Conservation (phyloP, 2,797 vertebrate species). For the Sitta carolinensis region DNA sequence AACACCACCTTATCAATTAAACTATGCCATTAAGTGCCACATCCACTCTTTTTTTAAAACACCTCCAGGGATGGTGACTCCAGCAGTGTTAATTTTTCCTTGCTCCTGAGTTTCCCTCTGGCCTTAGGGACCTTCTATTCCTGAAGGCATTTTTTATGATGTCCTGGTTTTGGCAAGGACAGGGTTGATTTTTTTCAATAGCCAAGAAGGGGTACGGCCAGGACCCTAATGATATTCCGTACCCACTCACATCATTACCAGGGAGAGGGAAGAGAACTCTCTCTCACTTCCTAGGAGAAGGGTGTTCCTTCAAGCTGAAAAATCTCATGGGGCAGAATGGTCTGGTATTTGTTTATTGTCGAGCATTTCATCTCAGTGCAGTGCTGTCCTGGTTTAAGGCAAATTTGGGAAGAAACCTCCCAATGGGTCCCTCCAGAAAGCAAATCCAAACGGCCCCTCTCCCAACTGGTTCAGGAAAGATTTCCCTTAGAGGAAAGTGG, state of each 20-base stretch:
- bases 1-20: background rate
- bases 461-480: no score
- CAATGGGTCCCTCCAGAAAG: no score
- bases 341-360: fast-evolving
- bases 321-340: fast-evolving
- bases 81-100: background rate
- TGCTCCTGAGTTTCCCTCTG: background rate
- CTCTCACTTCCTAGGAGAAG: background rate
- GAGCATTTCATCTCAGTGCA: background rate
- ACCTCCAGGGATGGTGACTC: background rate
- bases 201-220: no score
- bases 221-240: background rate
- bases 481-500: no score
- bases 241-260: background rate
- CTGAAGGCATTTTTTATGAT: background rate
- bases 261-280: background rate
- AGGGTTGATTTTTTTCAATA: background rate
- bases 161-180: background rate
- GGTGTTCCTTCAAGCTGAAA: background rate
- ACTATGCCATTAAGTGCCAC: background rate
- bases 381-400: no score
- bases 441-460: no score
- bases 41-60: background rate
- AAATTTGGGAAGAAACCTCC: no score
- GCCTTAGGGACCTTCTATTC: background rate